Evolutionary conservation across 2,797 vertebrate genomes (phyloP).

Genomic region (Tauraco hartlaubi): DNA sequence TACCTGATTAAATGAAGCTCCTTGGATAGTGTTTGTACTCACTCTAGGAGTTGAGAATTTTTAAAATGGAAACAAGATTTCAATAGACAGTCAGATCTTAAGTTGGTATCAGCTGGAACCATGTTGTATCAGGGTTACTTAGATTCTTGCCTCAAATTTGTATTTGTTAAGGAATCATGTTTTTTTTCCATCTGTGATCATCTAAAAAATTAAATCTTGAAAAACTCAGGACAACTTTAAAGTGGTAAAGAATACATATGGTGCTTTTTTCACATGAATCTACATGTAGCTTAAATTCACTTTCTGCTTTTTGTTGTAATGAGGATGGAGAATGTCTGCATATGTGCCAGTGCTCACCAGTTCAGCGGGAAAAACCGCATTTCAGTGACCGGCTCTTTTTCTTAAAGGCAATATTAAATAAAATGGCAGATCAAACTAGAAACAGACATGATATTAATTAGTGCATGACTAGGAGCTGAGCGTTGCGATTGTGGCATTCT

Average conservation of each 20-base stretch:
- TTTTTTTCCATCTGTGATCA: not conserved
- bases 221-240: not conserved
- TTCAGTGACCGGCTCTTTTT: not conserved
- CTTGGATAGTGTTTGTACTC: not conserved
- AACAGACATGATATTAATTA: not conserved
- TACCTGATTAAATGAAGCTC: not conserved
- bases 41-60: not conserved
- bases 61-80: not conserved
- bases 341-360: not conserved
- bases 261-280: not conserved
- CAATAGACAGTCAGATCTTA: not conserved
- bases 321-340: not conserved
- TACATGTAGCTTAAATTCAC: not conserved
- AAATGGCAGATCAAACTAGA: not conserved
- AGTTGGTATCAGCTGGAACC: not conserved
- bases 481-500: not conserved
- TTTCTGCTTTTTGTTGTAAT: not conserved
- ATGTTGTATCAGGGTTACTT: not conserved
- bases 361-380: not conserved
- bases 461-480: not conserved
- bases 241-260: not conserved
- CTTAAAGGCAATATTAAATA: not conserved
- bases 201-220: not conserved
- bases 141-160: not conserved
- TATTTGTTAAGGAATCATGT: not conserved